Evolutionary conservation across 1,140 invertebrate species (phyloP).

Genomic region (Drosophila sproati): DNA sequence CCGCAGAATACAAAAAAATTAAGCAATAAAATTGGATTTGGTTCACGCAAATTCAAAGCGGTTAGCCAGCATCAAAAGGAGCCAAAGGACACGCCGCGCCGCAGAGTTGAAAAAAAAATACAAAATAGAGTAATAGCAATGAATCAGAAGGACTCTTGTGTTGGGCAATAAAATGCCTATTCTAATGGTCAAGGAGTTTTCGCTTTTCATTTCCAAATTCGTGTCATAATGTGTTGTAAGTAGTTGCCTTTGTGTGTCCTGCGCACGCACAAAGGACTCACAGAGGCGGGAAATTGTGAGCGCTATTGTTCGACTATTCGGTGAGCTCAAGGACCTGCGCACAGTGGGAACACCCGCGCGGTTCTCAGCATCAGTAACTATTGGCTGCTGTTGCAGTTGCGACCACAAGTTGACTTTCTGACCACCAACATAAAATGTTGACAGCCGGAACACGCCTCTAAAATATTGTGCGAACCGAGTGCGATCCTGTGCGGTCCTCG

Average conservation of each 20-base stretch:
- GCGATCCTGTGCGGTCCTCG: conserved; percentile 65
- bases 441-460: conserved; percentile 81
- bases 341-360: conserved; percentile 65
- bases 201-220: conserved; percentile 52
- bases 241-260: conserved; percentile 74
- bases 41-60: conserved; percentile 78
- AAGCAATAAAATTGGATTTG: conserved; percentile 84
- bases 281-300: conserved; percentile 23
- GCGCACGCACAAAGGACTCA: conserved; percentile 53
- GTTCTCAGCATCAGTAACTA: conserved; percentile 56
- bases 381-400: conserved; percentile 61
- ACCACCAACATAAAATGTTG: conserved; percentile 84
- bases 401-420: conserved; percentile 70
- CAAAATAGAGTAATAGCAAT: conserved; percentile 82
- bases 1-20: conserved; percentile 73
- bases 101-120: conserved; percentile 23
- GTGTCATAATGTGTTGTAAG: conserved; percentile 82
- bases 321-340: conserved; percentile 61
- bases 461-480: conserved; percentile 72
- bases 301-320: conserved; percentile 52
- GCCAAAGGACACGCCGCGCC: conserved; percentile 45
- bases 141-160: conserved; percentile 60
- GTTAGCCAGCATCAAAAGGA: conserved; percentile 66
- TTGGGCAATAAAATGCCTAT: conserved; percentile 66
- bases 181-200: conserved; percentile 33